Conservation (phyloP, 2,888 invertebrate genomes). For the Aphelenchoides bicaudatus region DNA sequence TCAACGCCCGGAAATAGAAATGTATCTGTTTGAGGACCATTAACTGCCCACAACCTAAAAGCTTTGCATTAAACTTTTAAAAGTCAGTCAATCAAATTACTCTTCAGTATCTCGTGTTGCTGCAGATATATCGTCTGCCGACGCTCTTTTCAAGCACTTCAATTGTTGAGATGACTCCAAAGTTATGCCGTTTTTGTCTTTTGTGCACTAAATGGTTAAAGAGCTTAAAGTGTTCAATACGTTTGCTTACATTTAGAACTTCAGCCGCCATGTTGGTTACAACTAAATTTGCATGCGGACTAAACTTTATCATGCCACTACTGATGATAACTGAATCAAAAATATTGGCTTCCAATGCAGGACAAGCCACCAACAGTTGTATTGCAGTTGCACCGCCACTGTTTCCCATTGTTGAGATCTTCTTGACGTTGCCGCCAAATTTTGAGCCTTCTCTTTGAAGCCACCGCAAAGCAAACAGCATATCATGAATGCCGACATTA, state of each 20-base stretch:
- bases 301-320: conserved; percentile 16
- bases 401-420: conserved; percentile 35
- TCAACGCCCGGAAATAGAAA: conserved; percentile 23
- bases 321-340: conserved; percentile 29
- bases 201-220: conserved; percentile 19
- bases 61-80: too few relatives aligned
- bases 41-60: too few relatives aligned
- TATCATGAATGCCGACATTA: conserved; percentile 41
- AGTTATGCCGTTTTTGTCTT: conserved; percentile 17
- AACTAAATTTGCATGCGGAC: conserved; percentile 21
- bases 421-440: conserved; percentile 35
- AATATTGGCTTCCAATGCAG: conserved; percentile 21
- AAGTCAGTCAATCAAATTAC: too few relatives aligned
- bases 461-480: conserved; percentile 34
- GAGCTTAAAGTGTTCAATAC: neutral
- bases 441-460: conserved; percentile 28
- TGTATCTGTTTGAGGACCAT: conserved; percentile 27
- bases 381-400: conserved; percentile 32
- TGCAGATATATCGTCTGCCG: conserved; percentile 11
- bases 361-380: conserved; percentile 21
- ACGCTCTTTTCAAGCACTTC: conserved; percentile 13
- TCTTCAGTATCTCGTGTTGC: conserved; percentile 22
- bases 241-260: conserved; percentile 23
- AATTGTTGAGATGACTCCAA: conserved; percentile 14
- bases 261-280: conserved; percentile 6